Evolutionary conservation across 2,888 invertebrate genomes (phyloP).

Genomic region (Pheosia tremula): DNA sequence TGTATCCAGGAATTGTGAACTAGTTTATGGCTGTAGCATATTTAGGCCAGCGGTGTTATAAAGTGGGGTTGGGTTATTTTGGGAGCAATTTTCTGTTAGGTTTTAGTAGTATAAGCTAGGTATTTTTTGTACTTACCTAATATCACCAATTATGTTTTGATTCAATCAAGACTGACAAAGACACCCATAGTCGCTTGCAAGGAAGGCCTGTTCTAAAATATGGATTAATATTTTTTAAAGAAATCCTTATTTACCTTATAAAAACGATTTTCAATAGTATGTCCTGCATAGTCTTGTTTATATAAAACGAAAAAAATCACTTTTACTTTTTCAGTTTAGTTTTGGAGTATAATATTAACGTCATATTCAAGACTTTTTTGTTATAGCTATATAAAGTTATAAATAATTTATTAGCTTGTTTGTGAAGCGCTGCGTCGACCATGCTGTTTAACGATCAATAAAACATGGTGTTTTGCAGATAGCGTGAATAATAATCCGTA

Average conservation of each 20-base stretch:
- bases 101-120: neutral
- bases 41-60: slow-evolving; percentile 1
- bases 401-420: neutral
- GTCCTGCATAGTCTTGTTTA: no score
- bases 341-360: no score
- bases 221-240: slow-evolving; percentile 7
- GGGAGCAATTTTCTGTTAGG: neutral
- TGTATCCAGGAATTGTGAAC: slow-evolving; percentile 3
- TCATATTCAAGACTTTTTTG: no score
- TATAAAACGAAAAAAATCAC: no score
- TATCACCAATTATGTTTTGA: neutral
- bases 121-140: no score
- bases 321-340: no score
- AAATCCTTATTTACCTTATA: neutral
- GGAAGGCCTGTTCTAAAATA: no score
- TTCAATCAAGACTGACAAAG: no score
- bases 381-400: neutral
- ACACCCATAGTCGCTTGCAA: neutral
- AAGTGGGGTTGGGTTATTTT: neutral
- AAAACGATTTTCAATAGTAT: no score
- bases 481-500: slow-evolving; percentile 1
- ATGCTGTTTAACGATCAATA: slow-evolving; percentile 1
- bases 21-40: slow-evolving; percentile 4
- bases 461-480: slow-evolving; percentile 1
- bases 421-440: neutral